Evolutionary conservation across 1,140 invertebrate species (phyloP).

Genomic region (Oppia nitens): DNA sequence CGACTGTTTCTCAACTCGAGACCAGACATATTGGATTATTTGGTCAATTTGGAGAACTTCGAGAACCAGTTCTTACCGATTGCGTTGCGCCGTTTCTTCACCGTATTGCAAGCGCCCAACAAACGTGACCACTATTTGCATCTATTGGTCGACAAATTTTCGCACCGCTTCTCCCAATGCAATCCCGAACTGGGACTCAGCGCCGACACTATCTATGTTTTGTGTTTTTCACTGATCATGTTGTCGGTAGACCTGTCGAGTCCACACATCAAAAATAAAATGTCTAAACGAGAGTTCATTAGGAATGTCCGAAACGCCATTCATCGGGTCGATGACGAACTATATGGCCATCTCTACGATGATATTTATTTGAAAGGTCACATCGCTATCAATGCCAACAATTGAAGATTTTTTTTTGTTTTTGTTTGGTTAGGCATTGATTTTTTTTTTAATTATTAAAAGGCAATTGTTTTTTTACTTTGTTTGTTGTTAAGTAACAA

Average conservation of each 20-base stretch:
- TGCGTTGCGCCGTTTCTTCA: slow-evolving; percentile 35
- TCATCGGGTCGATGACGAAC: slow-evolving; percentile 31
- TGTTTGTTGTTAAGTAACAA: too few relatives aligned
- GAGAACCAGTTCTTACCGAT: slow-evolving; percentile 35
- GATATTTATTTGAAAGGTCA: slow-evolving; percentile 37
- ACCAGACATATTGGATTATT: slow-evolving; percentile 32
- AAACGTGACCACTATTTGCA: slow-evolving; percentile 32
- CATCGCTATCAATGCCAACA: slow-evolving; percentile 26
- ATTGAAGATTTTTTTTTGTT: too few relatives aligned
- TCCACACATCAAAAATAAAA: slow-evolving; percentile 40
- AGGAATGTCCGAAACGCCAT: slow-evolving; percentile 35
- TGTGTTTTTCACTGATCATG: slow-evolving; percentile 38
- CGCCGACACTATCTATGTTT: slow-evolving; percentile 35
- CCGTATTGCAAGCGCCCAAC: slow-evolving; percentile 31
- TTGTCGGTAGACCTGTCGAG: slow-evolving; percentile 36
- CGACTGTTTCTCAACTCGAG: slow-evolving; percentile 30
- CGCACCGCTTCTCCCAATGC: slow-evolving; percentile 34
- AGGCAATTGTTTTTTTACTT: too few relatives aligned
- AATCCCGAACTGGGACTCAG: slow-evolving; percentile 33
- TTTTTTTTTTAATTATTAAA: too few relatives aligned
- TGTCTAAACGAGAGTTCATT: slow-evolving; percentile 41
- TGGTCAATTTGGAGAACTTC: slow-evolving; percentile 36
- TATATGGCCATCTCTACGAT: slow-evolving; percentile 37
- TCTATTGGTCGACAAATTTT: slow-evolving; percentile 35
- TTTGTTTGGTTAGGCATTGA: too few relatives aligned